Evolutionary conservation across 2,797 vertebrate species (phyloP), one percentile per base, ranked within the genome.

Genomic region (Myotis planiceps): DNA sequence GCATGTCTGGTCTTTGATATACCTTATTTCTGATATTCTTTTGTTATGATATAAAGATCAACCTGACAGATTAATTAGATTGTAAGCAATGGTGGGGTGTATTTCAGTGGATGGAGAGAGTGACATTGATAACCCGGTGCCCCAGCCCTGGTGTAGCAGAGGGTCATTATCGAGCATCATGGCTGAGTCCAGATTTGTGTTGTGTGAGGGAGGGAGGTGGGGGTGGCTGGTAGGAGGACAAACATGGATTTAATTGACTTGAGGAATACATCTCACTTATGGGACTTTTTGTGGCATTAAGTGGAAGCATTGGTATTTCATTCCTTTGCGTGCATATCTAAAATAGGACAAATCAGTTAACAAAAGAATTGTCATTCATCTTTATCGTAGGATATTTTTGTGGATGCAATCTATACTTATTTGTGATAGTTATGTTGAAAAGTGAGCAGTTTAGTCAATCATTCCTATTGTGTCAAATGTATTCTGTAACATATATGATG

Each of bases 1-100:
- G 69, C 45, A 39, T 92, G 53, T 86, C 21, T 92, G n/a, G 10
- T 72, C 5, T 79, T 92, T 84, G 49, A 37, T 84, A 89, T 93
- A 84, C 53, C 63, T 90, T 32, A 80, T 47, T 94, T 80, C 71
- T 68, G 9, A 65, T 78, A 5, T 32, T 21, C n/a, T 75, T 58
- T 71, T 78, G n/a, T 81, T 6, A 81, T 78, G 15, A 90, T 18
- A 58, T 18, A 69, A 76, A 74, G 53, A 58, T 47, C 66, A 10
- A 86, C 32, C 8, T 4, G 12, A 63, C 14, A 68, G 34, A 72
- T 45, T 60, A 90, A 72, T 0, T 78, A 51, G 58, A 78, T 78
- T 69, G 37, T 78, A 79, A 71, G 86, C 18, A 80, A 13, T 87
- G 89, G 58, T 21, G 13, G 29, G 7, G 19, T 25, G 13, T 39